phyloP scores from a whole-genome alignment of 1,140 invertebrate species.

The Nephila pilipes region DNA sequence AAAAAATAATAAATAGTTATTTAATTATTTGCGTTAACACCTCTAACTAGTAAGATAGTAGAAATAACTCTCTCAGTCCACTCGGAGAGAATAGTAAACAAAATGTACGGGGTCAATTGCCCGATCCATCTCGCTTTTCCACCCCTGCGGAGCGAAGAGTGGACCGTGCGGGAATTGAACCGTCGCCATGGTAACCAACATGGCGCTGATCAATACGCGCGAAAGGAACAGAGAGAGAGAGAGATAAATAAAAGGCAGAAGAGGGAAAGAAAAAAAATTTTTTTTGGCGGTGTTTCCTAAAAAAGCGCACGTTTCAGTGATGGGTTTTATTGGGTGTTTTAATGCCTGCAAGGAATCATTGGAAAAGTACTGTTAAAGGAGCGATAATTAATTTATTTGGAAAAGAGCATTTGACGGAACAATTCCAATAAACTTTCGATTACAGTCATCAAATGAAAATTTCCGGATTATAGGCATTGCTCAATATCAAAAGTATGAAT shows the following conservation, averaged over 20 bases:
- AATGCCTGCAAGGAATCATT: background rate
- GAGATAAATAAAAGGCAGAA: background rate
- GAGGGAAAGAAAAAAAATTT: background rate
- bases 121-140: background rate
- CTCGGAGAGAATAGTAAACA: background rate
- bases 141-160: background rate
- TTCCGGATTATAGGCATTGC: no score
- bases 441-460: no score
- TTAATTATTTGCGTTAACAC: no score
- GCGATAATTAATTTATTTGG: background rate
- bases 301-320: background rate
- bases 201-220: slow-evolving; percentile 50
- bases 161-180: background rate
- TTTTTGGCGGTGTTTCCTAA: background rate
- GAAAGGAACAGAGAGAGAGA: background rate
- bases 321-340: background rate
- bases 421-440: no score
- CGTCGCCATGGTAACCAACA: slow-evolving; percentile 45
- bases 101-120: slow-evolving; percentile 14
- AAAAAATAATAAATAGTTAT: no score
- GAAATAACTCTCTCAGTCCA: background rate
- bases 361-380: background rate
- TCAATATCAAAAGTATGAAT: no score
- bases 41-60: background rate
- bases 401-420: background rate